phyloP scores from a whole-genome alignment of 2,888 invertebrate genomes.

The Gastrophysa polygoni region DNA sequence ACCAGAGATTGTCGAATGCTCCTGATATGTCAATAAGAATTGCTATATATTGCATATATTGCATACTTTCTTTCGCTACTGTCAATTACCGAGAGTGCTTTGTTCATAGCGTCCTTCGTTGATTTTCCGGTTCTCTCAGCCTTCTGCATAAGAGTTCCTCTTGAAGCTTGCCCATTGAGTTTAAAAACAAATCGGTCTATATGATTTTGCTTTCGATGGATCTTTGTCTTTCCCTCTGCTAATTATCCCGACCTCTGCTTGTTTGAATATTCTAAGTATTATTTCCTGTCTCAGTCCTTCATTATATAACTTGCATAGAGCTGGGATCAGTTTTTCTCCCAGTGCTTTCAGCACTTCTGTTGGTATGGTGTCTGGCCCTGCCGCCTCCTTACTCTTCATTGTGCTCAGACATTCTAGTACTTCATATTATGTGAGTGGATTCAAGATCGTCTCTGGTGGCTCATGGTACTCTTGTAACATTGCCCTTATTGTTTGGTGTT shows the following conservation, averaged over 20 bases:
- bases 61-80: not conserved
- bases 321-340: not conserved
- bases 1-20: constrained; percentile 18
- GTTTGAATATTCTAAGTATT: constrained; percentile 1
- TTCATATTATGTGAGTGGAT: not conserved
- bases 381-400: constrained; percentile 6
- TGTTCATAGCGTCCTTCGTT: constrained; percentile 9
- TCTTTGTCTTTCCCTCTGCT: constrained; percentile 9
- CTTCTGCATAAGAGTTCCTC: not conserved
- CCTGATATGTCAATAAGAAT: constrained; percentile 12
- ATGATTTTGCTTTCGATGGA: constrained; percentile 2
- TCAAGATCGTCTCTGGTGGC: not conserved
- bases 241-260: constrained; percentile 3
- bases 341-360: constrained; percentile 1
- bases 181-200: not conserved
- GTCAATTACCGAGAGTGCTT: not conserved
- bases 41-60: too few species aligned
- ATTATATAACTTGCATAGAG: constrained; percentile 4
- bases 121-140: constrained; percentile 6
- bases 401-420: not conserved
- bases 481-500: not conserved
- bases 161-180: not conserved
- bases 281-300: constrained; percentile 2
- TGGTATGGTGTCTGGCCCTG: constrained; percentile 9
- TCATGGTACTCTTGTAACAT: not conserved